Evolutionary conservation across 2,797 vertebrate species (phyloP).

Genomic region (Picus viridis): DNA sequence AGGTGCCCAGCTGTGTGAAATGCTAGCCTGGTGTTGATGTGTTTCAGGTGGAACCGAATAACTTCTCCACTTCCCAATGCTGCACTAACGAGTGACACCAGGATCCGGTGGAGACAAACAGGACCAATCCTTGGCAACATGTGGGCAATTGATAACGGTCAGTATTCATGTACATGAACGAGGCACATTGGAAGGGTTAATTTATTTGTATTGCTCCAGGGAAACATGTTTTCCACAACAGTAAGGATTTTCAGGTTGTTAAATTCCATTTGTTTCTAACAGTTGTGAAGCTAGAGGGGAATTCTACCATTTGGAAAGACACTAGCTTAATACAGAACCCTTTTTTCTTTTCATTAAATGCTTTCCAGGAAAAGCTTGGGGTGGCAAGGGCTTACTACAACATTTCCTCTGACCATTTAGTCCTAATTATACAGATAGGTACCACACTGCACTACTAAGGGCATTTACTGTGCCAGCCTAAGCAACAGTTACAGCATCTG

Average conservation of each 20-base stretch:
- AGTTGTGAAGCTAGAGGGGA: constrained; percentile 16
- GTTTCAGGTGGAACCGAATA: constrained; percentile 92
- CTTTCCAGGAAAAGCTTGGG: neutral
- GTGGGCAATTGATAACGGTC: constrained; percentile 91
- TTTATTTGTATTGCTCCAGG: constrained; percentile 34
- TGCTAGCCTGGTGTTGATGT: constrained; percentile 47
- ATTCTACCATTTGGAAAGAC: constrained; percentile 34
- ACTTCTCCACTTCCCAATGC: constrained; percentile 94
- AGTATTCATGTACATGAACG: constrained; percentile 66
- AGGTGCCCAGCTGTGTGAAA: neutral
- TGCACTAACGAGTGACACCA: constrained; percentile 89
- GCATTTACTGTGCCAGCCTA: constrained; percentile 13
- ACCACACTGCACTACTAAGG: constrained; percentile 12
- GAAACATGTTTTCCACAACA: constrained; percentile 34
- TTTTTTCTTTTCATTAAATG: neutral
- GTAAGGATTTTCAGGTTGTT: constrained; percentile 41
- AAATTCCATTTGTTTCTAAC: constrained; percentile 27
- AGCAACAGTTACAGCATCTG: constrained; percentile 42
- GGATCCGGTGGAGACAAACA: constrained; percentile 94
- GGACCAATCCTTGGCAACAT: constrained; percentile 89
- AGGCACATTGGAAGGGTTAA: constrained; percentile 18
- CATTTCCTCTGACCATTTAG: constrained; percentile 52
- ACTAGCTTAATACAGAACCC: neutral
- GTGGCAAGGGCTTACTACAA: constrained; percentile 27
- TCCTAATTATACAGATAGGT: constrained; percentile 47